These are phyloP conservation scores for Onychostoma macrolepis DNA, from an alignment of 2,113 vertebrate species.

Conservation along the genomic window DNA sequence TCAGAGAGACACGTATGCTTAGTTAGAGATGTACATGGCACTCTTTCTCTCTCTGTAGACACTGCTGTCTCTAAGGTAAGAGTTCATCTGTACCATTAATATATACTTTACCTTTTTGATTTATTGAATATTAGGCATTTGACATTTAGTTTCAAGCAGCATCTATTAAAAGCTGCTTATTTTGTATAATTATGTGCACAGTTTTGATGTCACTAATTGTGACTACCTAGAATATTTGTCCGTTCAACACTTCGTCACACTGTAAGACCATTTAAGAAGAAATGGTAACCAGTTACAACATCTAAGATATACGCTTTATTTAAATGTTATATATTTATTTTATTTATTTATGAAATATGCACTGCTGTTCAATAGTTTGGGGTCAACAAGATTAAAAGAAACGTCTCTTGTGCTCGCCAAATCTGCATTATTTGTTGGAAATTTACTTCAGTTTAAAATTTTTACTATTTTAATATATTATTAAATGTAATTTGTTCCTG, in stretches of 20 bases:
- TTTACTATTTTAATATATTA: background rate
- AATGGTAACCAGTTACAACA: background rate
- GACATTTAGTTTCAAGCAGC: background rate
- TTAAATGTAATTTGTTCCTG: too few species aligned
- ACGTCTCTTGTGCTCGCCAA: background rate
- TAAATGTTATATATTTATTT: too few species aligned
- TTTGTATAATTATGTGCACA: background rate
- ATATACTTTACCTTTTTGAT: background rate
- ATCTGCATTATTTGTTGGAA: too few species aligned
- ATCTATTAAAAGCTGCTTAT: background rate
- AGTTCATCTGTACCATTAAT: too few species aligned
- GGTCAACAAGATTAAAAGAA: background rate
- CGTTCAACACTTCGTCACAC: background rate
- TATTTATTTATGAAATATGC: background rate
- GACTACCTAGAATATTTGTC: background rate
- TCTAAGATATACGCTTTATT: background rate
- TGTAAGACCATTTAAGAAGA: background rate
- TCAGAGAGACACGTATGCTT: slow-evolving; percentile 88
- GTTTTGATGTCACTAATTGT: background rate
- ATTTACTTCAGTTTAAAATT: too few species aligned
- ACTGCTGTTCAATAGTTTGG: background rate
- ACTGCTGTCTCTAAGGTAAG: slow-evolving; percentile 89
- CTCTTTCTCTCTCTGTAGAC: slow-evolving; percentile 84
- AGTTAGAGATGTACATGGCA: slow-evolving; percentile 85
- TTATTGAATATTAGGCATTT: background rate